These are phyloP conservation scores for Deilephila porcellus DNA, from an alignment of 2,888 invertebrate genomes.

Conservation along the genomic window DNA sequence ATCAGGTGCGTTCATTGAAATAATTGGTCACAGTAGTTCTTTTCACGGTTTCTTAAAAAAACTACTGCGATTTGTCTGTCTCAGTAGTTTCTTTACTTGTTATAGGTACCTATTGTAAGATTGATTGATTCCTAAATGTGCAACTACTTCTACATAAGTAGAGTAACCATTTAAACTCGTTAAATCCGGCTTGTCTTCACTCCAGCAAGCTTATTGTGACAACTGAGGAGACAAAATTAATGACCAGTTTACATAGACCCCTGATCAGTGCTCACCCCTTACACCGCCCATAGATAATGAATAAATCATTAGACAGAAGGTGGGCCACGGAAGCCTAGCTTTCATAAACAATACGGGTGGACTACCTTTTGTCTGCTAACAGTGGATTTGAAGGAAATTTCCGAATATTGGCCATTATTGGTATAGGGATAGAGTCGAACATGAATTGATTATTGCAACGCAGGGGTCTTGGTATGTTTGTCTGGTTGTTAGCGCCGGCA, in stretches of 20 bases:
- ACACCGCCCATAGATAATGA: slow-evolving; percentile 13
- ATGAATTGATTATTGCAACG: slow-evolving; percentile 11
- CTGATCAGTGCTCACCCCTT: slow-evolving; percentile 13
- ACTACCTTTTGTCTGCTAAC: slow-evolving; percentile 21
- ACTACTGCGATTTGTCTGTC: no score
- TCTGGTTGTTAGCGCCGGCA: slow-evolving; percentile 42
- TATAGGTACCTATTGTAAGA: no score
- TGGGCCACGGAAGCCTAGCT: slow-evolving; percentile 13
- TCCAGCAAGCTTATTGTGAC: slow-evolving; percentile 10
- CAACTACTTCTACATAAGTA: background rate
- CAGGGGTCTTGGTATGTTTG: slow-evolving; percentile 3
- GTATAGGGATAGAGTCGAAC: slow-evolving; percentile 19
- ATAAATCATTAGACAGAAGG: slow-evolving; percentile 31
- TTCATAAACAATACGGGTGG: slow-evolving; percentile 30
- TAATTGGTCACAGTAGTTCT: no score
- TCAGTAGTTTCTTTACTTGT: no score
- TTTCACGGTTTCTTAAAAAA: no score
- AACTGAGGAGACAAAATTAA: slow-evolving; percentile 13
- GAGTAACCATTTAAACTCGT: background rate
- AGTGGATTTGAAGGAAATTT: slow-evolving; percentile 17
- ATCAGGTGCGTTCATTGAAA: no score
- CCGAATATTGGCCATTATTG: background rate
- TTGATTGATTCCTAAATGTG: background rate
- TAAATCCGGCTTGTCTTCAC: background rate
- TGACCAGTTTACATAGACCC: slow-evolving; percentile 5